phyloP scores from a whole-genome alignment of 2,113 vertebrate genomes.

The Phainopepla nitens region DNA sequence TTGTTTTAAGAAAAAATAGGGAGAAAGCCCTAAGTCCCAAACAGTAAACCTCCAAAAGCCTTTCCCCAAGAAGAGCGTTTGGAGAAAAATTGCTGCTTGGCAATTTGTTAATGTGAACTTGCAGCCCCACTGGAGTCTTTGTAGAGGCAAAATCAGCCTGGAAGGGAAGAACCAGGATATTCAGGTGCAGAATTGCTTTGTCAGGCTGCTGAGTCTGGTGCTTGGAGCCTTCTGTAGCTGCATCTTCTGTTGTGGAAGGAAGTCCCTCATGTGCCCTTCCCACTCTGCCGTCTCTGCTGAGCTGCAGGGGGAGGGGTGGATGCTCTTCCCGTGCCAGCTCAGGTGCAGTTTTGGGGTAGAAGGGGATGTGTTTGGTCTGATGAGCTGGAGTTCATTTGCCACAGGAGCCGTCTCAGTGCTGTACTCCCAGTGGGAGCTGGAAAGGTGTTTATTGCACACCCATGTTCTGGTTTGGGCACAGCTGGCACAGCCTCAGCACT shows the following conservation, averaged over 20 bases:
- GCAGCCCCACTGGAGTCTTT: background rate
- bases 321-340: accelerated
- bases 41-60: background rate
- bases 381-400: background rate
- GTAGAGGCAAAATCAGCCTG: background rate
- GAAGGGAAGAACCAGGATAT: background rate
- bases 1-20: background rate
- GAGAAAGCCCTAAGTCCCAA: background rate
- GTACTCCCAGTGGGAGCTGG: background rate
- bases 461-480: background rate
- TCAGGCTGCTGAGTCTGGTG: background rate
- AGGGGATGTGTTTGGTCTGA: background rate
- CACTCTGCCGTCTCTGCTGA: background rate
- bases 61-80: background rate
- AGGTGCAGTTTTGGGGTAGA: background rate
- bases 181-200: background rate
- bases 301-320: background rate
- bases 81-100: background rate
- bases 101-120: background rate
- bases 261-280: background rate
- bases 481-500: background rate
- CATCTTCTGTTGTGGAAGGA: background rate
- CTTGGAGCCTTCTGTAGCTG: background rate
- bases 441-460: background rate
- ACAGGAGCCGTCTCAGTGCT: background rate